Conservation (phyloP, 2,797 vertebrate species). For the Amblyraja radiata region DNA sequence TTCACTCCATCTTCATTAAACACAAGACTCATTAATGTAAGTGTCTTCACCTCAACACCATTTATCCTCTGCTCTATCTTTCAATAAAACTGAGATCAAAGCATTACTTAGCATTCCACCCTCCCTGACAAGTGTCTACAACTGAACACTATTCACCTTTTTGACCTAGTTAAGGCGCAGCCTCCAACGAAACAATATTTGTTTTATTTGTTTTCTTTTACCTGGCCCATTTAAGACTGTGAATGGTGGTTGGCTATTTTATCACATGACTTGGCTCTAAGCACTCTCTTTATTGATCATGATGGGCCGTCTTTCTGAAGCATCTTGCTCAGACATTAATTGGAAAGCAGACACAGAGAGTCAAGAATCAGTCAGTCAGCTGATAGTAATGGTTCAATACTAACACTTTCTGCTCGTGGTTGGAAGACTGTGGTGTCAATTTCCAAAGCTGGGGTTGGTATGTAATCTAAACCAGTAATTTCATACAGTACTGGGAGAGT, state of each 20-base stretch:
- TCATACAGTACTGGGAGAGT: neutral
- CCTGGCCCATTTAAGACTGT: neutral
- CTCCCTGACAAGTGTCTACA: neutral
- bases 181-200: neutral
- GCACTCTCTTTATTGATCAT: neutral
- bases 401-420: neutral
- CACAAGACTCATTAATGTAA: neutral
- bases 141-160: neutral
- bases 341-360: neutral
- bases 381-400: neutral
- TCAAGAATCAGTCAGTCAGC: neutral
- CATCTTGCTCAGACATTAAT: neutral
- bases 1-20: neutral
- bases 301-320: neutral
- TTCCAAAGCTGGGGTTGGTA: neutral
- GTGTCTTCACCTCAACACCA: neutral
- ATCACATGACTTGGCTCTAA: neutral
- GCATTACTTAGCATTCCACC: neutral
- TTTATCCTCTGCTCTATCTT: neutral
- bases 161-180: neutral
- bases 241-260: neutral
- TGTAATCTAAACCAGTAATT: neutral
- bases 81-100: neutral
- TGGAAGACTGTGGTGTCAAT: neutral
- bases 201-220: neutral